Evolutionary conservation across 2,888 invertebrate genomes (phyloP).

Genomic region (Nomada ferruginata): DNA sequence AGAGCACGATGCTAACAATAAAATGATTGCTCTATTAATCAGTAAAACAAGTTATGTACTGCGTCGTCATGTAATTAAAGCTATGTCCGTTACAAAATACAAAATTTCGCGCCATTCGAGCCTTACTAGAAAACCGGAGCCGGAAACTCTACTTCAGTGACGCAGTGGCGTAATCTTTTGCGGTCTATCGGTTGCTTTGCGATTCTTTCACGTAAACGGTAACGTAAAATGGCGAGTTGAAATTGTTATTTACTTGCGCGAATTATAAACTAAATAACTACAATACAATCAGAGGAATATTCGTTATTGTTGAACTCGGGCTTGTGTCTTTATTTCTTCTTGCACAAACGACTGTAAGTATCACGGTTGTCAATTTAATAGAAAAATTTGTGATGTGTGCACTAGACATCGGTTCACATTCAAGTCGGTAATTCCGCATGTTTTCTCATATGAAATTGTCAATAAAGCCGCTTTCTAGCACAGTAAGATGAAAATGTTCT

Average conservation of each 20-base stretch:
- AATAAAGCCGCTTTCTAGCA: constrained; percentile 24
- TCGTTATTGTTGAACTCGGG: constrained; percentile 28
- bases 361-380: constrained; percentile 54
- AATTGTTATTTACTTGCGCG: constrained; percentile 76
- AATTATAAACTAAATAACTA: constrained; percentile 60
- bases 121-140: constrained; percentile 51
- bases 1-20: neutral
- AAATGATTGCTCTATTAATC: neutral
- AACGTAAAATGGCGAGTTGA: constrained; percentile 77
- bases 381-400: constrained; percentile 57
- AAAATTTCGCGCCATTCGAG: constrained; percentile 55
- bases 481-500: constrained; percentile 16
- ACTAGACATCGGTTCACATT: constrained; percentile 43
- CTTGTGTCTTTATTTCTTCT: constrained; percentile 47
- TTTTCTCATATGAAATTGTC: constrained; percentile 42
- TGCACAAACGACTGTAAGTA: constrained; percentile 62
- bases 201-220: constrained; percentile 69
- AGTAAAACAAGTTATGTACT: neutral
- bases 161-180: constrained; percentile 68
- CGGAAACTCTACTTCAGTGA: constrained; percentile 56
- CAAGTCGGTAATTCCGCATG: constrained; percentile 58
- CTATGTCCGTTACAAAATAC: neutral
- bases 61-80: neutral
- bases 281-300: constrained; percentile 33
- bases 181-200: constrained; percentile 67